Percentiles rank a stretch among this genome's conserved stretches.
Evolutionary conservation across 2,113 vertebrate species (phyloP).

Genomic region (Takifugu bimaculatus): DNA sequence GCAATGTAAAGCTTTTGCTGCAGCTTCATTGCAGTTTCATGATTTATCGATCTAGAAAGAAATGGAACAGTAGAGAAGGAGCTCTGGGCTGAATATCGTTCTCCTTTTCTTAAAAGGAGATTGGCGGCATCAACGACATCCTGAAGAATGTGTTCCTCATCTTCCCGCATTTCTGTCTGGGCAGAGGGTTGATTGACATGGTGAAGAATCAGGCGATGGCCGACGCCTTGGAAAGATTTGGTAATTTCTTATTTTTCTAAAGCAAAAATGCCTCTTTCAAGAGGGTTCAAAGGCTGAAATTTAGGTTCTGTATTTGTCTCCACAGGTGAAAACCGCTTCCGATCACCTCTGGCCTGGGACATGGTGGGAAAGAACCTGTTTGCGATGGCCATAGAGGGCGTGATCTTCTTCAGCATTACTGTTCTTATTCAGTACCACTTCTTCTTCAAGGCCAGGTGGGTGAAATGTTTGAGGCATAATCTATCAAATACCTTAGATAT

Average conservation of each 20-base stretch:
- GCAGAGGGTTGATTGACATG: slow-evolving; percentile 96
- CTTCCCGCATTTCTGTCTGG: slow-evolving; percentile 97
- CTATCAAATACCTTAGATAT: neutral
- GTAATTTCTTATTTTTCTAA: slow-evolving; percentile 63
- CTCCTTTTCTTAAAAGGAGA: slow-evolving; percentile 76
- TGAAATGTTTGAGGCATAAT: neutral
- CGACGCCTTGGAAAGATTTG: slow-evolving; percentile 94
- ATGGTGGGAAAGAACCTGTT: slow-evolving; percentile 96
- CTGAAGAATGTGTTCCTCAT: slow-evolving; percentile 97
- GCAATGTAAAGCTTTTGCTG: slow-evolving; percentile 76
- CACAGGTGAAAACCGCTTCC: slow-evolving; percentile 91
- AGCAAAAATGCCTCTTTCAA: neutral
- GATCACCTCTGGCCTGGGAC: slow-evolving; percentile 95
- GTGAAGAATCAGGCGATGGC: slow-evolving; percentile 99
- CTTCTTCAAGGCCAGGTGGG: slow-evolving; percentile 90
- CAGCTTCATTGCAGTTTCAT: neutral
- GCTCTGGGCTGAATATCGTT: neutral
- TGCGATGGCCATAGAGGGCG: slow-evolving; percentile 94
- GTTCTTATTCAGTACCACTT: slow-evolving; percentile 96
- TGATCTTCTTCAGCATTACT: slow-evolving; percentile 91
- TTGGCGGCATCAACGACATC: slow-evolving; percentile 94
- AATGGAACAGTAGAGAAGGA: neutral
- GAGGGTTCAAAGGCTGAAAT: neutral
- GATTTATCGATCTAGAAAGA: neutral
- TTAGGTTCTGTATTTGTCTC: neutral